Conservation (phyloP, 2,113 vertebrate genomes). For the Todiramphus chloris region DNA sequence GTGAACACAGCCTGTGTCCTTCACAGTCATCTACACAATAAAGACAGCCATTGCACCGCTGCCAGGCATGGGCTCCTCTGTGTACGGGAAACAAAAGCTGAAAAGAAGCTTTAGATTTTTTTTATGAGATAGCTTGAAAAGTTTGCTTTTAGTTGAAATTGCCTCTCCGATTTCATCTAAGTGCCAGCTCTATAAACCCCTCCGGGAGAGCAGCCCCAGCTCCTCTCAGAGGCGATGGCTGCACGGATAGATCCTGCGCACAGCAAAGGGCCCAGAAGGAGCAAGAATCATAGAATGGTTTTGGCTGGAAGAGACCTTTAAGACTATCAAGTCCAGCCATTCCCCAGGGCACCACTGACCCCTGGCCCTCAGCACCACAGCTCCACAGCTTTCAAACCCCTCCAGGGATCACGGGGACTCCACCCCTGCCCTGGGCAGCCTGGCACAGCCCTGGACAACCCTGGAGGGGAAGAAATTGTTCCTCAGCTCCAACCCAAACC, state of each 20-base stretch:
- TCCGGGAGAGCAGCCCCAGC: background rate
- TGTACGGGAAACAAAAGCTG: constrained; percentile 38
- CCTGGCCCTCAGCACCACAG: background rate
- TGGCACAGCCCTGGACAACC: background rate
- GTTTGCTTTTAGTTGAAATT: constrained; percentile 40
- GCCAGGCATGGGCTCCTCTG: constrained; percentile 37
- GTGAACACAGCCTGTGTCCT: background rate
- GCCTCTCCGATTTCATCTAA: constrained; percentile 4
- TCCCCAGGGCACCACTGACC: background rate
- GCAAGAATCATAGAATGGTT: background rate
- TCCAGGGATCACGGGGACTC: background rate
- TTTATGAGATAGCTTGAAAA: constrained; percentile 34
- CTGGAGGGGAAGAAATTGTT: background rate
- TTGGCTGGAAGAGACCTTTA: background rate
- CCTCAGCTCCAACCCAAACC: background rate
- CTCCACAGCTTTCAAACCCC: background rate
- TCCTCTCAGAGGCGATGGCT: background rate
- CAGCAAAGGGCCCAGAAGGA: accelerated
- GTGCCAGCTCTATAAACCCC: background rate
- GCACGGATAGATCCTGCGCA: accelerated
- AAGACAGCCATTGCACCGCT: constrained; percentile 33
- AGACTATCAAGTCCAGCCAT: too few relatives aligned
- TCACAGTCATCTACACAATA: constrained; percentile 31
- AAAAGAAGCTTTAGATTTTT: constrained; percentile 23
- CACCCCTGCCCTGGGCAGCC: background rate